Conservation (phyloP, 2,888 invertebrate genomes). For the Pristionchus mayeri region DNA sequence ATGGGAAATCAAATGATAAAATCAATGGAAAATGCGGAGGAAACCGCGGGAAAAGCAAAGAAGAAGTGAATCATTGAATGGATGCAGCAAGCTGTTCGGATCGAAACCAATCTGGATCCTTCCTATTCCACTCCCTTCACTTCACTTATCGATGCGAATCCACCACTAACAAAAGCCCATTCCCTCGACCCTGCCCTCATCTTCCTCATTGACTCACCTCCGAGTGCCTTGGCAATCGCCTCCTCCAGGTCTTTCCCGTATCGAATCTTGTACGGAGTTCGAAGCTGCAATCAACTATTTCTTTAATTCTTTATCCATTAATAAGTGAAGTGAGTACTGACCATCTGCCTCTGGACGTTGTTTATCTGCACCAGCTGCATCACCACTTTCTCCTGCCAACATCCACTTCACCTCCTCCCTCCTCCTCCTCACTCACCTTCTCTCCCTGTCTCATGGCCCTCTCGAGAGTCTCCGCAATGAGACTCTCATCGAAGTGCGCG, state of each 20-base stretch:
- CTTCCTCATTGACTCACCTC: conserved; percentile 50
- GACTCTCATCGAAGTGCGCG: conserved; percentile 1
- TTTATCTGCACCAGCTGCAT: neutral
- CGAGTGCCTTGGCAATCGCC: conserved; percentile 61
- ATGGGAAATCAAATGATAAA: conserved; percentile 23
- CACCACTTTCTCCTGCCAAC: neutral
- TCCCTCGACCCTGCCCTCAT: too few relatives aligned
- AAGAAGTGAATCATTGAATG: neutral
- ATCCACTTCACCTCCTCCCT: too few relatives aligned
- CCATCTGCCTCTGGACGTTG: conserved; percentile 35
- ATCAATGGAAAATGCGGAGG: neutral
- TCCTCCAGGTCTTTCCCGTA: conserved; percentile 67
- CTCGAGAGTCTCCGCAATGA: neutral
- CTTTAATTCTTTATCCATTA: neutral
- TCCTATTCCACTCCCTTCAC: too few relatives aligned
- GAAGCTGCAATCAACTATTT: conserved; percentile 54
- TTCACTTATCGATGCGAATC: neutral
- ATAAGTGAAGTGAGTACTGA: neutral
- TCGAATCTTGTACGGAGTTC: conserved; percentile 64
- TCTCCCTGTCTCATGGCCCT: conserved; percentile 24
- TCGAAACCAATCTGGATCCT: neutral
- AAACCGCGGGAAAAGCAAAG: conserved; percentile 6
- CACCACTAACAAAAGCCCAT: too few relatives aligned
- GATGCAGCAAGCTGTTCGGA: neutral
- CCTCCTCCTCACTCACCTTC: neutral